phyloP scores from a whole-genome alignment of 2,797 vertebrate species.

The Varecia variegata region DNA sequence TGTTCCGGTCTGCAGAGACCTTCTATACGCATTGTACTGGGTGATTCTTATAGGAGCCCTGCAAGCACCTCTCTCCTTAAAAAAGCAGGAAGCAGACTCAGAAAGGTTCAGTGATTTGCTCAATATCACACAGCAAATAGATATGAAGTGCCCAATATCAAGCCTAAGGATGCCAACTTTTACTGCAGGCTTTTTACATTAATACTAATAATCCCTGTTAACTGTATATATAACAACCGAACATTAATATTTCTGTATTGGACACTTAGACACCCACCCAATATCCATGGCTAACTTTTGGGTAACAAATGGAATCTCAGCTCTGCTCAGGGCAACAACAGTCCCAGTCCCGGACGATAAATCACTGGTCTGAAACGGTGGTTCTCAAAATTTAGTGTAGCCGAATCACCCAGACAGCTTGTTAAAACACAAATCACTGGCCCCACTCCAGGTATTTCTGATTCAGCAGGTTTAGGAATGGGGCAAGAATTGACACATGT shows the following conservation, averaged over 20 bases:
- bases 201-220: background rate
- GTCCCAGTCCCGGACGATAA: background rate
- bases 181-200: background rate
- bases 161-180: background rate
- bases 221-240: background rate
- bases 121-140: background rate
- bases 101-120: background rate
- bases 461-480: background rate
- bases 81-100: background rate
- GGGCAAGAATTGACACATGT: background rate
- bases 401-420: background rate
- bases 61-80: background rate
- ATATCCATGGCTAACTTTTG: background rate
- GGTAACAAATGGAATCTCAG: background rate
- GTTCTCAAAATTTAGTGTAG: conserved; percentile 1
- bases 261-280: background rate
- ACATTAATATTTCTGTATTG: background rate
- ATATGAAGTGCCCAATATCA: background rate
- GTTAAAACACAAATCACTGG: background rate
- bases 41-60: background rate
- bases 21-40: background rate
- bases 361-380: background rate
- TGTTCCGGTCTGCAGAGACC: background rate
- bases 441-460: background rate
- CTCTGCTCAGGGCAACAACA: background rate